Evolutionary conservation across 2,113 vertebrate genomes (phyloP).

Genomic region (Prionailurus bengalensis): DNA sequence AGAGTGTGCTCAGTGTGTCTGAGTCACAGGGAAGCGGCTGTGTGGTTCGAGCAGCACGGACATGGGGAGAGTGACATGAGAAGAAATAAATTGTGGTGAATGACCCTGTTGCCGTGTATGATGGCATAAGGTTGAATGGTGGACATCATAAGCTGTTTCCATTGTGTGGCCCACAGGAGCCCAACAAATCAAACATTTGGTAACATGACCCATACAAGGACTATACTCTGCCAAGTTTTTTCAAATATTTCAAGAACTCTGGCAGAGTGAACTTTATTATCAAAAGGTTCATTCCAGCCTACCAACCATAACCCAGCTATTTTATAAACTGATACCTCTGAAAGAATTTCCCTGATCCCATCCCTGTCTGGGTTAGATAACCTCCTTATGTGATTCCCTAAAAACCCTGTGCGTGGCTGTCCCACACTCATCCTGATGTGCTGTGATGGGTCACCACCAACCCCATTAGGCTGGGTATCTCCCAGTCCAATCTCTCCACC

Average conservation of each 20-base stretch:
- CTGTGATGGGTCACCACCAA: background rate
- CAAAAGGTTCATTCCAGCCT: background rate
- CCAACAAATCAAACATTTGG: background rate
- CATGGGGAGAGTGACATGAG: background rate
- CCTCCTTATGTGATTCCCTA: background rate
- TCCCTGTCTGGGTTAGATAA: too few relatives aligned
- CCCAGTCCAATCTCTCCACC: background rate
- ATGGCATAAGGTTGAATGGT: background rate
- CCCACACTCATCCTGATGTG: fast-evolving
- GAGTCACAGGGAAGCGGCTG: background rate
- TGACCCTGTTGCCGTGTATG: background rate
- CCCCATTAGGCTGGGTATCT: background rate
- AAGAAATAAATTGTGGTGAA: background rate
- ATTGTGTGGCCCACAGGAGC: background rate
- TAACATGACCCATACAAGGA: background rate
- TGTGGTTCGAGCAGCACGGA: background rate
- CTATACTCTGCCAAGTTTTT: background rate
- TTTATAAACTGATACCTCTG: background rate
- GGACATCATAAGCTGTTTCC: background rate
- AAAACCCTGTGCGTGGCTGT: fast-evolving
- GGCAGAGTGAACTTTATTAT: background rate
- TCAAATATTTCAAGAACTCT: background rate
- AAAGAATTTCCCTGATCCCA: background rate
- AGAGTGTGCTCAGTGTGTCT: fast-evolving
- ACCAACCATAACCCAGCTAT: background rate